These are phyloP conservation scores for Ennomos quercinarius DNA, from an alignment of 2,888 invertebrate genomes.

Conservation along the genomic window DNA sequence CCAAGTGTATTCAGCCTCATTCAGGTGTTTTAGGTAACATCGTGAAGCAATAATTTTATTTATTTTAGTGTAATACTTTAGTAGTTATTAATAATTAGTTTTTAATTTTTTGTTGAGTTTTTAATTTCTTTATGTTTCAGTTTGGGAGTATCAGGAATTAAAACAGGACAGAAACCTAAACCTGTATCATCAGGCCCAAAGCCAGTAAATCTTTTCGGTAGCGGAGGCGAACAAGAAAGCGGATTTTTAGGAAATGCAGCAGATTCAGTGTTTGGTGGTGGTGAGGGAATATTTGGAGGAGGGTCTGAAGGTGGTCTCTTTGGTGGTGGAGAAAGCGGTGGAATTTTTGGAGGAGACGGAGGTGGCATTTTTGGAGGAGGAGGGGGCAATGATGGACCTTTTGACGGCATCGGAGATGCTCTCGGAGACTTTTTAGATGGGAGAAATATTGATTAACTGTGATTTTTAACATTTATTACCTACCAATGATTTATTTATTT, in stretches of 20 bases:
- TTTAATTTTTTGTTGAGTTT: too few relatives aligned
- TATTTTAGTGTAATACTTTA: not conserved
- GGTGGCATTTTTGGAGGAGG: conserved; percentile 38
- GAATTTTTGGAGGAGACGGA: conserved; percentile 36
- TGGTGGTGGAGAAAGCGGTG: conserved; percentile 42
- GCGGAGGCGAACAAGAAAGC: conserved; percentile 57
- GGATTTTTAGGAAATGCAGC: conserved; percentile 63
- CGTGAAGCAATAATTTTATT: not conserved
- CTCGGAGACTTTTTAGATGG: conserved; percentile 71
- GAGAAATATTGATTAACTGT: conserved; percentile 41
- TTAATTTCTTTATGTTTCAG: conserved; percentile 50
- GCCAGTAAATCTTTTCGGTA: conserved; percentile 72
- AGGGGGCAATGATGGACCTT: conserved; percentile 61
- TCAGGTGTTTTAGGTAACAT: conserved; percentile 78
- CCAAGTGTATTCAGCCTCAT: conserved; percentile 84
- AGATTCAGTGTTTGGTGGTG: conserved; percentile 51
- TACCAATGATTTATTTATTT: conserved; percentile 35
- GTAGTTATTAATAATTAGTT: too few relatives aligned
- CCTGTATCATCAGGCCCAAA: conserved; percentile 72
- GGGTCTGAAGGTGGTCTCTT: conserved; percentile 47
- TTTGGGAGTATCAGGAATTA: conserved; percentile 72
- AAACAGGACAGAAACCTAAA: conserved; percentile 78
- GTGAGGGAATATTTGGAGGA: conserved; percentile 42
- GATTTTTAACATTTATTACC: conserved; percentile 32
- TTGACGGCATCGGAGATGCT: conserved; percentile 73